These are phyloP conservation scores for Drosophila fuyamai DNA, from an alignment of 1,140 invertebrate species.

Conservation along the genomic window DNA sequence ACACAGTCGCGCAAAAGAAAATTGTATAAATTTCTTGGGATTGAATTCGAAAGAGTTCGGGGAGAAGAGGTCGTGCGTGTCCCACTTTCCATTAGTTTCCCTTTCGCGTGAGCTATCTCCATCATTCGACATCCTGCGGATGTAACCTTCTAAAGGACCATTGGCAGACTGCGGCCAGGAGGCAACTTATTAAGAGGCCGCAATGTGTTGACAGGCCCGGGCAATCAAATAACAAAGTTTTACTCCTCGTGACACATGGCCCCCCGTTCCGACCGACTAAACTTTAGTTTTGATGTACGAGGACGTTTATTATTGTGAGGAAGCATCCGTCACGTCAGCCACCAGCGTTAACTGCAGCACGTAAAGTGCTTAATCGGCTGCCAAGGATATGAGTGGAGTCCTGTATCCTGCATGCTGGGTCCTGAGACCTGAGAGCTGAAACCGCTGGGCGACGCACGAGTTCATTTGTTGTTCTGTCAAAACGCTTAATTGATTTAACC, in stretches of 20 bases:
- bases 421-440: conserved; percentile 6
- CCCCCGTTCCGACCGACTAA: conserved; percentile 14
- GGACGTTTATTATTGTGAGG: conserved; percentile 17
- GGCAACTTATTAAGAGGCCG: conserved; percentile 36
- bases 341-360: conserved; percentile 63
- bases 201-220: conserved; percentile 49
- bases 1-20: conserved; percentile 12
- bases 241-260: conserved; percentile 14
- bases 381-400: conserved; percentile 39
- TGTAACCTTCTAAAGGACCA: background rate
- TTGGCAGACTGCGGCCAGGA: conserved; percentile 5
- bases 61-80: conserved; percentile 1
- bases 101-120: conserved; percentile 2
- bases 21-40: conserved; percentile 37
- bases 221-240: conserved; percentile 74
- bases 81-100: conserved; percentile 7
- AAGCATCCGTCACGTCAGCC: conserved; percentile 38
- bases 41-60: conserved; percentile 9
- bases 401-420: background rate
- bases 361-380: conserved; percentile 68
- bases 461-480: conserved; percentile 45
- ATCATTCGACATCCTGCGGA: conserved; percentile 10
- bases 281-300: conserved; percentile 50
- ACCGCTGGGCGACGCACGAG: conserved; percentile 59
- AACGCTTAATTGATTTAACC: conserved; percentile 73